Conservation (phyloP, 2,888 invertebrate genomes). For the Sthenelais limicola region DNA sequence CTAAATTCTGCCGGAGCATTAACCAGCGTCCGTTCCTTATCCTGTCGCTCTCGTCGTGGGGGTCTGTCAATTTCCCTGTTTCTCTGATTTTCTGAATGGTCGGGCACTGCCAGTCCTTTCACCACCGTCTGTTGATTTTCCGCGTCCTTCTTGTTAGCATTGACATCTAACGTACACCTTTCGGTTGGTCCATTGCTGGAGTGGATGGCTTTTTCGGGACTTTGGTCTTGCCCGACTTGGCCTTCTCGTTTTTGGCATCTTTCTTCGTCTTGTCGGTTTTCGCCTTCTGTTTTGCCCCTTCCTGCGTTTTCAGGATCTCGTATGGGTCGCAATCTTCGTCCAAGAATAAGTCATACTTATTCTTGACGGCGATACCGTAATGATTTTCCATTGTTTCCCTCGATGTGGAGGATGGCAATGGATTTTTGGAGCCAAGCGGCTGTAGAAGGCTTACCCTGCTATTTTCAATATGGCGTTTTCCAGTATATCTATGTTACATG, state of each 20-base stretch:
- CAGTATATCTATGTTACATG: too few relatives aligned
- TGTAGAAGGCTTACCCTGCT: conserved; percentile 41
- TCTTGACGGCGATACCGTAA: conserved; percentile 87
- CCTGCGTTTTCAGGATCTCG: conserved; percentile 84
- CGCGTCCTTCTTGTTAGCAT: conserved; percentile 55
- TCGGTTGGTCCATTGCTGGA: conserved; percentile 59
- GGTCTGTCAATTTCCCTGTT: conserved; percentile 35
- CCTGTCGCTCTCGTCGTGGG: conserved; percentile 28
- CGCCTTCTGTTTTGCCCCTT: conserved; percentile 83
- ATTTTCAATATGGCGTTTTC: conserved; percentile 46
- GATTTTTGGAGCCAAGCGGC: conserved; percentile 57
- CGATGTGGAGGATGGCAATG: conserved; percentile 70
- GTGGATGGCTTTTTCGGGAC: conserved; percentile 41
- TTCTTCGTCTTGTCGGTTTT: conserved; percentile 77
- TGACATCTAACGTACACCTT: conserved; percentile 58
- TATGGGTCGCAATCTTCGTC: conserved; percentile 88
- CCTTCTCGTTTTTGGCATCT: conserved; percentile 47
- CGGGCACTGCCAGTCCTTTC: conserved; percentile 15
- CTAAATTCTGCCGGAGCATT: too few relatives aligned
- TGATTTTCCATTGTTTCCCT: conserved; percentile 82
- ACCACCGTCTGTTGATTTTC: conserved; percentile 11
- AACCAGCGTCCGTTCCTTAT: conserved; percentile 39
- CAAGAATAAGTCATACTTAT: conserved; percentile 85
- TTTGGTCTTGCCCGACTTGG: conserved; percentile 58
- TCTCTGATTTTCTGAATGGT: not conserved